Conservation (phyloP, 2,888 invertebrate genomes). For the Lamellibrachia satsuma region DNA sequence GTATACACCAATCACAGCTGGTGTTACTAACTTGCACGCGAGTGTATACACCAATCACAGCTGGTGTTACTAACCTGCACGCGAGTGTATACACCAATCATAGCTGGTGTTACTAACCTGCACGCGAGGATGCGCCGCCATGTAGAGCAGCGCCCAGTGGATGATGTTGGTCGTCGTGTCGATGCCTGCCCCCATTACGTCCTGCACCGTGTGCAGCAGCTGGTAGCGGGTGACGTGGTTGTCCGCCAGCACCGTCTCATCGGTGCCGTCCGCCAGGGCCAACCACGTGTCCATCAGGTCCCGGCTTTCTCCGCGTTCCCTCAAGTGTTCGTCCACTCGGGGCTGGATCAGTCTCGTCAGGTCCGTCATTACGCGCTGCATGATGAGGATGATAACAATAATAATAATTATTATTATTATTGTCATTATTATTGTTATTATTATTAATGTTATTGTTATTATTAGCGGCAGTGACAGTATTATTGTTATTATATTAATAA, state of each 20-base stretch:
- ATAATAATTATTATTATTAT: too few species aligned
- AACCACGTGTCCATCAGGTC: not conserved
- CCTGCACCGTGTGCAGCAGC: constrained; percentile 19
- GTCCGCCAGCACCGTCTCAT: not conserved
- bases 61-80: not conserved
- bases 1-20: too few species aligned
- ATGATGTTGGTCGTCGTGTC: constrained; percentile 22
- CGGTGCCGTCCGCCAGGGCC: not conserved
- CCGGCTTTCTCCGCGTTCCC: too few species aligned
- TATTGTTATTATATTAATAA: too few species aligned
- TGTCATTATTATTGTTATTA: too few species aligned
- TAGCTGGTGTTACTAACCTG: constrained; percentile 17
- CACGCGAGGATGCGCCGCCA: constrained; percentile 18
- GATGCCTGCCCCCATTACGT: constrained; percentile 29
- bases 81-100: not conserved
- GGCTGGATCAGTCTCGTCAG: constrained; percentile 22
- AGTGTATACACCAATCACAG: too few species aligned
- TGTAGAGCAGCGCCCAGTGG: constrained; percentile 29
- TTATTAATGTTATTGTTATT: too few species aligned
- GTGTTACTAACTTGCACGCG: not conserved
- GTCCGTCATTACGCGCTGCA: not conserved
- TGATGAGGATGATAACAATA: not conserved
- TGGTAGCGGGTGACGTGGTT: not conserved
- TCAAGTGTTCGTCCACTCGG: not conserved
- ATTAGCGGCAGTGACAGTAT: too few species aligned